Evolutionary conservation across 2,888 invertebrate genomes (phyloP).

Genomic region (Scaptomyza cyrtandrae): DNA sequence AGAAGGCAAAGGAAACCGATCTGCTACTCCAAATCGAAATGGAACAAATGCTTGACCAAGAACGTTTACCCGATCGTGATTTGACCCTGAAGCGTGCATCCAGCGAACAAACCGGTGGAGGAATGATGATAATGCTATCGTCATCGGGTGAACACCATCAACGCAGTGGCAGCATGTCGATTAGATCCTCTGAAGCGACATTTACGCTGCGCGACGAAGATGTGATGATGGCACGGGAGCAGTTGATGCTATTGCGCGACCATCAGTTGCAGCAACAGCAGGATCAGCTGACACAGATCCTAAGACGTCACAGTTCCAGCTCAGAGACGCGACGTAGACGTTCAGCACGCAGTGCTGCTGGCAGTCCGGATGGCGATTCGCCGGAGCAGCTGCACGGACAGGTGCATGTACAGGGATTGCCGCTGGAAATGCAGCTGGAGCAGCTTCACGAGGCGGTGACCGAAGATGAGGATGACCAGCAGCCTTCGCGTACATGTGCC

Average conservation of each 20-base stretch:
- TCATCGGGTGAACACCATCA: not conserved
- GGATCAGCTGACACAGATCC: not conserved
- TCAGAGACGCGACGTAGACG: not conserved
- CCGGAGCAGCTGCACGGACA: not conserved
- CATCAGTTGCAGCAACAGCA: not conserved
- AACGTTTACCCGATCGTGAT: constrained; percentile 1
- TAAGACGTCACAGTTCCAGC: not conserved
- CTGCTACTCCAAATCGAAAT: constrained; percentile 1
- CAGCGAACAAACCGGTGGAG: constrained; percentile 10
- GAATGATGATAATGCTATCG: not conserved
- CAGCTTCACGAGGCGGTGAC: not conserved
- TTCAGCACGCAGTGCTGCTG: not conserved
- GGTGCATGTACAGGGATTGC: not conserved
- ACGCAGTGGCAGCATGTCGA: not conserved
- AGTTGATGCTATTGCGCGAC: constrained; percentile 31
- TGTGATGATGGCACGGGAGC: constrained; percentile 37
- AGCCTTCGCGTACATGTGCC: not conserved
- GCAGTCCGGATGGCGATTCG: not conserved
- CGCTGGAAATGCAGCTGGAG: not conserved
- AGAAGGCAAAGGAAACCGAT: constrained; percentile 20
- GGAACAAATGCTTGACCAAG: not conserved
- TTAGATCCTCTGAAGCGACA: constrained; percentile 5
- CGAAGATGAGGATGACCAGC: not conserved
- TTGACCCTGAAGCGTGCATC: not conserved
- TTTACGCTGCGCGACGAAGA: constrained; percentile 30